These are phyloP conservation scores for Erythrocebus patas DNA, from an alignment of 2,113 vertebrate species.

Conservation along the genomic window DNA sequence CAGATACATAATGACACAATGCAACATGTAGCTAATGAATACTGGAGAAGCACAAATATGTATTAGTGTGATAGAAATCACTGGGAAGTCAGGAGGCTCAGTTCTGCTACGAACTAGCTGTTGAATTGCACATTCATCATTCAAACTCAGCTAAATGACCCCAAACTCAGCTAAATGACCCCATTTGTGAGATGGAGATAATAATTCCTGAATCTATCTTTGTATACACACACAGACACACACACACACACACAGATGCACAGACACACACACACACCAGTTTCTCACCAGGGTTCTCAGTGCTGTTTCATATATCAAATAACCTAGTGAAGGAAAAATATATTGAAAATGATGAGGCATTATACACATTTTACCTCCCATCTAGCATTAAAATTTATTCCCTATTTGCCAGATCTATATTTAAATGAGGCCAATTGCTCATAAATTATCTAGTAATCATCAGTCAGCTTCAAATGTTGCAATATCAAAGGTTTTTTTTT, in stretches of 20 bases:
- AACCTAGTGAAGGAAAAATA: not conserved
- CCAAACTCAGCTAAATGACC: not conserved
- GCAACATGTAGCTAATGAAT: not conserved
- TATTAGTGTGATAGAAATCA: not conserved
- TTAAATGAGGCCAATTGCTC: constrained; percentile 24
- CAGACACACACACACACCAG: not conserved
- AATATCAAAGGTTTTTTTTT: not conserved
- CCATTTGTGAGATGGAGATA: not conserved
- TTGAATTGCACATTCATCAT: not conserved
- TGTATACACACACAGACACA: not conserved
- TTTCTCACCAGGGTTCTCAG: not conserved
- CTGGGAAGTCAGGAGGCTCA: not conserved
- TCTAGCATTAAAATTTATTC: not conserved
- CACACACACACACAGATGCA: not conserved
- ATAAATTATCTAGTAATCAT: constrained; percentile 44
- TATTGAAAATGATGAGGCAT: constrained; percentile 24
- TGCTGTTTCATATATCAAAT: not conserved
- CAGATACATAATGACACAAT: not conserved
- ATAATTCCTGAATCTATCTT: not conserved
- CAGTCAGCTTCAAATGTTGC: constrained; percentile 22
- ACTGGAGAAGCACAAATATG: not conserved
- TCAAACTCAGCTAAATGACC: not conserved
- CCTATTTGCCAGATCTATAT: constrained; percentile 17
- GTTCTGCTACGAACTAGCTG: not conserved
- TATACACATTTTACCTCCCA: not conserved